Base-by-base conservation (phyloP, 2,888 invertebrate genomes). In the Hirtodrosophila duncani region DNA sequence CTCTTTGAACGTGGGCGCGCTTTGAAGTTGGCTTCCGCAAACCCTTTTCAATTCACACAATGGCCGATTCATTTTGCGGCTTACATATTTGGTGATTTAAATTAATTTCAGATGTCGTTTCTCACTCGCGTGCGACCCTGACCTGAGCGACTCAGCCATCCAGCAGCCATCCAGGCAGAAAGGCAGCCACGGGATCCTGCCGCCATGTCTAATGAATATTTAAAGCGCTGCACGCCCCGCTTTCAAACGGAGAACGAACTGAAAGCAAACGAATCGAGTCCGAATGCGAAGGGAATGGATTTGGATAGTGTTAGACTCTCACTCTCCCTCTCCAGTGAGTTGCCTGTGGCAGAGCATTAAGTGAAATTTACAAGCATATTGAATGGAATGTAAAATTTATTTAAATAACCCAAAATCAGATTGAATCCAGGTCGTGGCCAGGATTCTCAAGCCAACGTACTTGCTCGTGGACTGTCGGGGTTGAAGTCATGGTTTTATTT, bases 31-130 rank as follows among this genome's bases (percentile, higher is more conserved):
- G 57, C 57, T 49, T 52, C 56, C 63, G 62, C 61, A 60, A 63
- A 60, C 53, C 55, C 52, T 58, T 67, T 81, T 75, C 71, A 67
- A 71, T 80, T 77, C 56, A 26, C 58, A 33, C 20, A 20, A 56
- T 27, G 56, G 38, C 52, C 61, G 65, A 70, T 65, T 63, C 57
- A 59, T 59, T 51, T 23, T 56, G 51, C 34, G 59, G 49, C 67
- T 63, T 63, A 63, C 61, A 65, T 63, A 46, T 67, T 56, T 41
- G 64, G 62, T 64, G 75, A 78, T 81, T 80, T 70, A 77, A 82
- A 81, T 82, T 82, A 78, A 82, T 80, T 82, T 82, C 68, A 63
- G 70, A 65, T 63, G 59, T 63, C 65, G 62, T 63, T 69, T 71
- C 59, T 62, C 74, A 58, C 63, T 46, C 42, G 42, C 16, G 43